Percentiles rank a stretch among this genome's conserved stretches.
These are phyloP conservation scores for Tetragnatha montana DNA, from an alignment of 2,888 invertebrate genomes.

Conservation along the genomic window DNA sequence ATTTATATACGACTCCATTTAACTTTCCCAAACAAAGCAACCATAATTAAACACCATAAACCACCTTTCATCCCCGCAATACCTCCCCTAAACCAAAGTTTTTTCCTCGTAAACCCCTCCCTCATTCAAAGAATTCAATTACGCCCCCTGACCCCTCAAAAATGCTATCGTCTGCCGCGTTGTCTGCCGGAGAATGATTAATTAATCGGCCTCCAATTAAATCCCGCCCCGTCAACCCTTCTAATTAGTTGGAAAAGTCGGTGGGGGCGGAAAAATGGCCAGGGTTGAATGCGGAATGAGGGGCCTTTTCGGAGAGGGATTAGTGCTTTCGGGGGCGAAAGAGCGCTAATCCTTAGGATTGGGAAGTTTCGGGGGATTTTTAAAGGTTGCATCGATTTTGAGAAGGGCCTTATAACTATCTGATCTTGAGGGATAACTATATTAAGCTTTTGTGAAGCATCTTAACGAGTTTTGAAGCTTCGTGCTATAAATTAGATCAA, in stretches of 20 bases:
- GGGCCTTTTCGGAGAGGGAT: background rate
- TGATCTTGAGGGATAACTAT: no score
- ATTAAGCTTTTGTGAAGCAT: no score
- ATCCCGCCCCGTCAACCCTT: slow-evolving; percentile 8
- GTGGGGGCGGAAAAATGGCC: background rate
- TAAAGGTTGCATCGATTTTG: no score
- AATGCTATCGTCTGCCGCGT: background rate
- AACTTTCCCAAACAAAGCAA: no score
- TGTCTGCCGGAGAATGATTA: slow-evolving; percentile 26
- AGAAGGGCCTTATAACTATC: no score
- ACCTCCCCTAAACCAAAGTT: background rate
- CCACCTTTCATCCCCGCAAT: background rate
- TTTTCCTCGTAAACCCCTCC: no score
- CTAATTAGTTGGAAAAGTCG: slow-evolving; percentile 40
- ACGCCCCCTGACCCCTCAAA: background rate
- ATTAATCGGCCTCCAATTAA: slow-evolving; percentile 47
- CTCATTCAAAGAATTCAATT: background rate
- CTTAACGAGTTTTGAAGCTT: no score
- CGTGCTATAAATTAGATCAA: no score
- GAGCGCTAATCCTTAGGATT: background rate
- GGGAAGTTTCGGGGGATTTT: no score
- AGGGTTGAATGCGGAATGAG: background rate
- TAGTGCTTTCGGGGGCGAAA: background rate
- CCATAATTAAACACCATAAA: slow-evolving; percentile 1
- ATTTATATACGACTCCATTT: no score